These are phyloP conservation scores for Nebria salina DNA, from an alignment of 2,888 invertebrate genomes.

Conservation along the genomic window DNA sequence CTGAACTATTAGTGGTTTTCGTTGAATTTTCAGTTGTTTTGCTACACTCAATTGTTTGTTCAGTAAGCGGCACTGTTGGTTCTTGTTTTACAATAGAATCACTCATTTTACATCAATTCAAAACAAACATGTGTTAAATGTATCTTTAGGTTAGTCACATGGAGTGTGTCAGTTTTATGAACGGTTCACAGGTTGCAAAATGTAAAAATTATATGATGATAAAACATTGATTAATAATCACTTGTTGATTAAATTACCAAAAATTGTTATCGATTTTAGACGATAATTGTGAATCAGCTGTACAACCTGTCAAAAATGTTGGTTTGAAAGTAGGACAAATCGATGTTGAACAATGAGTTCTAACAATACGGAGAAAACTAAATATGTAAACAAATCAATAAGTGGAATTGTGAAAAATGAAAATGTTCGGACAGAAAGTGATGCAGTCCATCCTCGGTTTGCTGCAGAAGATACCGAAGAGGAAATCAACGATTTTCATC, in stretches of 20 bases:
- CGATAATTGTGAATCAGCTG: too few species aligned
- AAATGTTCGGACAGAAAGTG: constrained; percentile 53
- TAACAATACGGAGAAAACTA: constrained; percentile 11
- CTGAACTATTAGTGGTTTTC: constrained; percentile 7
- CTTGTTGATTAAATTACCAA: background rate
- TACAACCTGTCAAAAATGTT: background rate
- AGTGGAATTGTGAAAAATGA: background rate
- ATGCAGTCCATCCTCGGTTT: constrained; percentile 59
- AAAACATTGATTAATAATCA: background rate
- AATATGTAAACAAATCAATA: constrained; percentile 3
- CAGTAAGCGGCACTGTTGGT: background rate
- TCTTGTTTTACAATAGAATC: background rate
- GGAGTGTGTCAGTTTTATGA: background rate
- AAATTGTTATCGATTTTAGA: too few species aligned
- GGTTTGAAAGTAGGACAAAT: background rate
- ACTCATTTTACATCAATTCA: background rate
- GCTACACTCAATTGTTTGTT: background rate
- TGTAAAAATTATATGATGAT: background rate
- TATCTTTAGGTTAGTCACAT: background rate
- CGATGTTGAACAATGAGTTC: constrained; percentile 20
- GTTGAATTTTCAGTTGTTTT: constrained; percentile 3
- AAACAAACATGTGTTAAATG: background rate
- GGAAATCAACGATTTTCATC: constrained; percentile 54
- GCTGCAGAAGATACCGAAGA: constrained; percentile 51
- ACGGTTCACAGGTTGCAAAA: background rate